Conservation (phyloP, 2,113 vertebrate genomes). For the Dipodomys spectabilis region DNA sequence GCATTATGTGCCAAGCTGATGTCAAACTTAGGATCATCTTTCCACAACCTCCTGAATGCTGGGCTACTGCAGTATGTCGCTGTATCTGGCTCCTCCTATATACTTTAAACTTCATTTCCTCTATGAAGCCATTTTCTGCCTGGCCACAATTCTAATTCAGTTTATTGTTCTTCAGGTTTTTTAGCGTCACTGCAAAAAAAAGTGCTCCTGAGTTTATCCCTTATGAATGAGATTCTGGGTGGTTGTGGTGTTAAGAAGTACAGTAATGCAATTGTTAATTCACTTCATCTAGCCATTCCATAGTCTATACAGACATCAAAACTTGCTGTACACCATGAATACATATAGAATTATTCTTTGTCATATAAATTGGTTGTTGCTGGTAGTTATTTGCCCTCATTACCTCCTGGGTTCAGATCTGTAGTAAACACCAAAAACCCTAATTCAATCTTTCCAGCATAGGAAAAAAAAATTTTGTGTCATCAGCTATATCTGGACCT, state of each 20-base stretch:
- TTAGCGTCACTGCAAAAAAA: background rate
- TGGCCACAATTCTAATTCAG: background rate
- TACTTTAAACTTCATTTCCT: background rate
- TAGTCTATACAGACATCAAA: background rate
- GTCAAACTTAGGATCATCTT: background rate
- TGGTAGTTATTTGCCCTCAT: background rate
- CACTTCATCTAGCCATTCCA: too few species aligned
- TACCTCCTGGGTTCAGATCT: background rate
- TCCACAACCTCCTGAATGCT: background rate
- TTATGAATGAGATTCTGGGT: too few species aligned
- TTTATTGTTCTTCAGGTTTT: background rate
- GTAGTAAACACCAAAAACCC: background rate
- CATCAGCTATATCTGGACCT: background rate
- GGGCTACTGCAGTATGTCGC: accelerated
- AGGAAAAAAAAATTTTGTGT: too few species aligned
- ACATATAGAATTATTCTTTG: background rate
- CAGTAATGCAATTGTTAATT: background rate
- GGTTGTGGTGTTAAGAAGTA: background rate
- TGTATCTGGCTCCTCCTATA: background rate
- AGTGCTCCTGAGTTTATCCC: too few species aligned
- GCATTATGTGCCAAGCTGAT: background rate
- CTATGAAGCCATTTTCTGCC: background rate
- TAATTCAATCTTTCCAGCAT: background rate
- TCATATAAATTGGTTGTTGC: background rate
- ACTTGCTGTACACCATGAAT: background rate